Base-by-base conservation (phyloP, 2,797 vertebrate species). In the Orestias chungarensis region DNA sequence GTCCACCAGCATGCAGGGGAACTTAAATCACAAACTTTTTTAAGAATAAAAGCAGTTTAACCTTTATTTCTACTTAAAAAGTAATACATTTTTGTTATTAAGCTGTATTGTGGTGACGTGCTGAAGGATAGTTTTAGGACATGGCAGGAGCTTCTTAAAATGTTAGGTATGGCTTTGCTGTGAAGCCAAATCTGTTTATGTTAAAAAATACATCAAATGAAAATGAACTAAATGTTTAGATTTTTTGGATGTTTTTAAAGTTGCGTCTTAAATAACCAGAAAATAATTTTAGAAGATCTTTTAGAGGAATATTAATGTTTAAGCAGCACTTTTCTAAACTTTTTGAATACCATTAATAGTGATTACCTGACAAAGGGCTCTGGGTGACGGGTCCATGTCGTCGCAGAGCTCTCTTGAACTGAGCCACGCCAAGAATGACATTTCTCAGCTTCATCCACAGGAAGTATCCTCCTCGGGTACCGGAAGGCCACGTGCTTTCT, bases 381-480 rank as follows among this genome's bases (percentile, higher is more conserved):
- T 96, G 95, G 20, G 90, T 90, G 43, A 90, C 87, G 17, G 90
- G 93, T 43, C 90, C 83, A 7, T 89, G 94, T 52, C 95, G 97
- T 74, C 94, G 96, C 74, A 98, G 92, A 29, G 95, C 95, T 88
- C 87, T 96, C 90, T 96, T 97, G 87, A 99, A 99, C 82, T 98
- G 98, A n/a, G 96, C 95, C 90, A 97, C 95, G 74, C 95, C 97
- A 69, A 97, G 92, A 61, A 99, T 86, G 42, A 99, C 97, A 0
- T 99, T 99, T 75, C 98, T 94, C 88, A 99, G 92, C 92, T 99
- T 99, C 93, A 97, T 98, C 98, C 98, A 99, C 55, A 99, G 93
- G 92, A 98, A 98, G 91, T 97, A 97, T 49, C 97, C 98, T 83
- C 97, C 97, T 90, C 95, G 95, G 83, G 97, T 99, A 89, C 96